Base-by-base conservation (phyloP, 1,140 invertebrate species). In the Arion vulgaris region DNA sequence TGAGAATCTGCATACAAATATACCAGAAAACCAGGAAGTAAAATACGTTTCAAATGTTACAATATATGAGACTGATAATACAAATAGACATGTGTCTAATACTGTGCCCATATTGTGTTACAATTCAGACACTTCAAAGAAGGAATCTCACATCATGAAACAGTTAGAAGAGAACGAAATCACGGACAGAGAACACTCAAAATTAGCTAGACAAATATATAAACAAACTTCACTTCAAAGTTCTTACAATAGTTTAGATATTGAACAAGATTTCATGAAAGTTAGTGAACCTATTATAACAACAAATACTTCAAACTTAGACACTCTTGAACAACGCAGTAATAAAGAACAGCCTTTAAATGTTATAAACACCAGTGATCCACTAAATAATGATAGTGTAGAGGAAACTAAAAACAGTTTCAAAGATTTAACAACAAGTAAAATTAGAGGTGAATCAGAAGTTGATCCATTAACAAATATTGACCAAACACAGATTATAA, bases 201-300 rank as follows among this genome's bases (percentile, higher is more conserved):
- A 71, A 32, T 32, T 80, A 13, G 2, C 66, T 0, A 39, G 78
- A 66, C 28, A 71, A 34, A 80, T 71, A 51, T 71, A 80, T 34
- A n/a, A 45, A 13, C n/a, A 45, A 32, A 32, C 1, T 34, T 80
- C 78, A 28, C 62, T 45, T 36, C 2, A 51, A 9, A 79, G 23
- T 28, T 80, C 78, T 34, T 49, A 15, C 41, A 71, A 32, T 39
- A 71, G 66, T 51, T 28, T 71, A n/a, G 78, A 80, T 45, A 71
- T 49, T 39, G 78, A 80, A 34, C 28, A 32, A 13, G 78, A 80
- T 51, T 71, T 80, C n/a, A 49, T 80, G 78, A 71, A 80, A 0
- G 66, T 39, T 1, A 17, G 62, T 28, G 62, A 66, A 7, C 62
- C 62, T 34, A 28, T 32, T 66, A 28, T 1, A 66, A 32, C 17